Conservation (phyloP, 2,113 vertebrate species). For the Lanius ludovicianus region DNA sequence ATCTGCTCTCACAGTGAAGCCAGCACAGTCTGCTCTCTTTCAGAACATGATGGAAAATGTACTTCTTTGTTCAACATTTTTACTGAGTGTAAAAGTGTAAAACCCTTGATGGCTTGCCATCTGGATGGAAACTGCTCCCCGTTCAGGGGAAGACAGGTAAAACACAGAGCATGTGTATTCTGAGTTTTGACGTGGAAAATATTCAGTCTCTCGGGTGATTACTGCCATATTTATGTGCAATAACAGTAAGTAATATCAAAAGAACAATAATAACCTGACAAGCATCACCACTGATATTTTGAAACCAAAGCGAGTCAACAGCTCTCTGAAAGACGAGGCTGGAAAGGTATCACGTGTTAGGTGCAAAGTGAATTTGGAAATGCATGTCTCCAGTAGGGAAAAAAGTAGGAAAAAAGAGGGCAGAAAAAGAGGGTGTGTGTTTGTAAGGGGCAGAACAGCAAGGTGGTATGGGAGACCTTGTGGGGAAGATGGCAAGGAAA, state of each 20-base stretch:
- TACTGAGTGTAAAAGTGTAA: conserved; percentile 57
- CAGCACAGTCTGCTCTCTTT: conserved; percentile 28
- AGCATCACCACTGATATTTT: background rate
- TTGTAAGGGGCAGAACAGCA: background rate
- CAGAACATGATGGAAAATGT: conserved; percentile 50
- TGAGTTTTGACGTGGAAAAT: conserved; percentile 24
- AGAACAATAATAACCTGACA: background rate
- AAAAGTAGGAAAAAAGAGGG: background rate
- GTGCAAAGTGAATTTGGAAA: background rate
- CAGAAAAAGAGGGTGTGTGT: background rate
- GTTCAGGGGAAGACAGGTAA: background rate
- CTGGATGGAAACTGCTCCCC: conserved; percentile 15
- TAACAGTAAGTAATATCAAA: background rate
- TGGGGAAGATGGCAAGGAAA: background rate
- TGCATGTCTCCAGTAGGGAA: fast-evolving
- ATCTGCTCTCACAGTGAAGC: background rate
- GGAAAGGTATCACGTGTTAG: background rate
- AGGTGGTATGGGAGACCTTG: background rate
- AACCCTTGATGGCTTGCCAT: conserved; percentile 52
- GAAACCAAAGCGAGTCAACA: background rate
- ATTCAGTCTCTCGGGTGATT: background rate
- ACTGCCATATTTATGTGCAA: background rate
- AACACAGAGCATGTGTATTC: background rate
- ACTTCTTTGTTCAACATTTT: conserved; percentile 50
- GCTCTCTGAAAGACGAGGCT: background rate